phyloP scores from a whole-genome alignment of 2,797 vertebrate species.

The Meriones psammophilus region DNA sequence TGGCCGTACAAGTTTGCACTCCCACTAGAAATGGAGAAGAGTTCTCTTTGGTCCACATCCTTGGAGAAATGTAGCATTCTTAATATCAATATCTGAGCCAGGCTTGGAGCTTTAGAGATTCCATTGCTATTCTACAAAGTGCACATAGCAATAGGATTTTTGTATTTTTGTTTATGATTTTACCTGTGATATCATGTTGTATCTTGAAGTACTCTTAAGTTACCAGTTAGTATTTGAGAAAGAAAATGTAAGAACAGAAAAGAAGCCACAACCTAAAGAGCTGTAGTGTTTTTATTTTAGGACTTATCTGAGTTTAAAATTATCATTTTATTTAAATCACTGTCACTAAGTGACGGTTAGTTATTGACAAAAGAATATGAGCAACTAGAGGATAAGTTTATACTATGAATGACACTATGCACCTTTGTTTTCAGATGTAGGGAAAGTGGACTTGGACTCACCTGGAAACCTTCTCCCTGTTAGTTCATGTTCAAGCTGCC shows the following conservation, averaged over 20 bases:
- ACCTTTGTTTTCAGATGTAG: not conserved
- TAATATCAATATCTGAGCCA: not conserved
- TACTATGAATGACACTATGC: not conserved
- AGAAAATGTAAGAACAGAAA: not conserved
- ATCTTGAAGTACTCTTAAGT: not conserved
- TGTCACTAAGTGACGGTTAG: not conserved
- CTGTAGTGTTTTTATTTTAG: not conserved
- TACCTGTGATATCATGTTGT: not conserved
- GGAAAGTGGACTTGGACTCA: not conserved
- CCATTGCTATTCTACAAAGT: not conserved
- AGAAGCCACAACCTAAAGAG: not conserved
- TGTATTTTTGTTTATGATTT: not conserved
- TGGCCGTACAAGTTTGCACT: not conserved
- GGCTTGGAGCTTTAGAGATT: not conserved
- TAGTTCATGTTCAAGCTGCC: not conserved
- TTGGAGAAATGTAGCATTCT: not conserved
- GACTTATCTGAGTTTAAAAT: not conserved
- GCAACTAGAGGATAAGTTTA: not conserved
- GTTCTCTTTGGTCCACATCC: not conserved
- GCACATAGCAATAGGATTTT: not conserved
- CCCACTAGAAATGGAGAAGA: not conserved
- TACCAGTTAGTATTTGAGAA: not conserved
- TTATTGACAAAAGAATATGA: not conserved
- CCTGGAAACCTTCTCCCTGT: not conserved
- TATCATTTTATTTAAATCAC: constrained; percentile 23